Conservation (phyloP, 2,797 vertebrate genomes). For the Lepus townsendii region DNA sequence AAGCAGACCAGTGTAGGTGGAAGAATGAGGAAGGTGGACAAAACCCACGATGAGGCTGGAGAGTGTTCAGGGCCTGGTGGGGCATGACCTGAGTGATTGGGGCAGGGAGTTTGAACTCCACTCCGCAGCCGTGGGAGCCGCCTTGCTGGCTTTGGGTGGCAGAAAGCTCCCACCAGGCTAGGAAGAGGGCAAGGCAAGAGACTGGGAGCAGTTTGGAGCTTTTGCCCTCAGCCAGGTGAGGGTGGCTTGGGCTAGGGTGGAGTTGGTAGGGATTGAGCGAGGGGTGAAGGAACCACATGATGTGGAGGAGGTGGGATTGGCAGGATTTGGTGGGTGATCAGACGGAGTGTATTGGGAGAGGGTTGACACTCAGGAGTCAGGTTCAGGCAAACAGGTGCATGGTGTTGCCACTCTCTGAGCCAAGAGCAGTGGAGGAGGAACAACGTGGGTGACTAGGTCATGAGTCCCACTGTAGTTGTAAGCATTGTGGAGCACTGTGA, state of each 20-base stretch:
- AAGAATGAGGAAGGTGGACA: not conserved
- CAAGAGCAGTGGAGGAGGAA: not conserved
- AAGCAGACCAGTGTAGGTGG: not conserved
- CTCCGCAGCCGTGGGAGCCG: not conserved
- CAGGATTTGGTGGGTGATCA: not conserved
- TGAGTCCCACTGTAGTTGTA: not conserved
- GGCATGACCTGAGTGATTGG: not conserved
- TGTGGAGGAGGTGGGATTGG: not conserved
- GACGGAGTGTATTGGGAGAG: not conserved
- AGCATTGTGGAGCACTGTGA: not conserved
- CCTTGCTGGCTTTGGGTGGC: not conserved
- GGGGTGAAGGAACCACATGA: not conserved
- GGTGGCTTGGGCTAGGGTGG: not conserved
- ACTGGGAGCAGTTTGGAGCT: not conserved
- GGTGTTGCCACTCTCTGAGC: not conserved
- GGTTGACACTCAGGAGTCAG: accelerated
- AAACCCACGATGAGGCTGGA: not conserved
- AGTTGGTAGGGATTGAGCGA: not conserved
- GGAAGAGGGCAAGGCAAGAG: not conserved
- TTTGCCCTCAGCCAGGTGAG: not conserved
- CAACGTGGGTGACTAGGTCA: not conserved
- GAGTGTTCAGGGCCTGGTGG: not conserved
- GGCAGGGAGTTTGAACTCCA: not conserved
- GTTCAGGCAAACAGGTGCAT: not conserved
- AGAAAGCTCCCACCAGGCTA: not conserved